phyloP scores from a whole-genome alignment of 2,888 invertebrate genomes.

The Cremastinae sp. region DNA sequence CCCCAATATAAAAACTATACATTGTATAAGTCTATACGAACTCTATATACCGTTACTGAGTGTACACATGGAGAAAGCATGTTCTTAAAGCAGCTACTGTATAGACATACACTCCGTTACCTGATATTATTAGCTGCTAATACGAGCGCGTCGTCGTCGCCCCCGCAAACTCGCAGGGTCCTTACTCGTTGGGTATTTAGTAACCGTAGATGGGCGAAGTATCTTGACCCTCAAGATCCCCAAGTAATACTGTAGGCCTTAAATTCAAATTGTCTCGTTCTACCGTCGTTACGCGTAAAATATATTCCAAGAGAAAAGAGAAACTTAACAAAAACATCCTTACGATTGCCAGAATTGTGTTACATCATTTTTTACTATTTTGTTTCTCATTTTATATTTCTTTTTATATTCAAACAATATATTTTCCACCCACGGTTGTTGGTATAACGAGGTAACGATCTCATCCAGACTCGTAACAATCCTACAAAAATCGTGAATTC shows the following conservation, averaged over 20 bases:
- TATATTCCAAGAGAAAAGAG: neutral
- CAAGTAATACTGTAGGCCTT: conserved; percentile 15
- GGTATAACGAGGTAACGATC: conserved; percentile 43
- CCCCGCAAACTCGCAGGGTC: neutral
- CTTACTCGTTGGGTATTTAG: conserved; percentile 65
- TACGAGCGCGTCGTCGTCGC: conserved; percentile 59
- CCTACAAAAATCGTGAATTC: conserved; percentile 34
- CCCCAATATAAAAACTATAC: no score
- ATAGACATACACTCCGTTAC: conserved; percentile 66
- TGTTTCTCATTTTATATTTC: neutral
- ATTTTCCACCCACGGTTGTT: conserved; percentile 43
- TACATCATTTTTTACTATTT: neutral
- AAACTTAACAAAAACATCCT: neutral
- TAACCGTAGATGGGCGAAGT: conserved; percentile 67
- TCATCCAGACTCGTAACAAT: conserved; percentile 36
- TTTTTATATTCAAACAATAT: neutral
- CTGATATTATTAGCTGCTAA: conserved; percentile 73
- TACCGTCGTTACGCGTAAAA: conserved; percentile 2
- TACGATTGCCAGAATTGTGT: conserved; percentile 1
- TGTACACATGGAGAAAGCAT: neutral
- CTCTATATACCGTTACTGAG: no score
- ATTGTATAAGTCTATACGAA: no score
- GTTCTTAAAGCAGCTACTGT: conserved; percentile 63
- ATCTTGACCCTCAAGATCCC: conserved; percentile 55
- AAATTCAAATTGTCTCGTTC: neutral